Base-by-base conservation (phyloP, 1,140 invertebrate genomes). In the Ladona fulva region DNA sequence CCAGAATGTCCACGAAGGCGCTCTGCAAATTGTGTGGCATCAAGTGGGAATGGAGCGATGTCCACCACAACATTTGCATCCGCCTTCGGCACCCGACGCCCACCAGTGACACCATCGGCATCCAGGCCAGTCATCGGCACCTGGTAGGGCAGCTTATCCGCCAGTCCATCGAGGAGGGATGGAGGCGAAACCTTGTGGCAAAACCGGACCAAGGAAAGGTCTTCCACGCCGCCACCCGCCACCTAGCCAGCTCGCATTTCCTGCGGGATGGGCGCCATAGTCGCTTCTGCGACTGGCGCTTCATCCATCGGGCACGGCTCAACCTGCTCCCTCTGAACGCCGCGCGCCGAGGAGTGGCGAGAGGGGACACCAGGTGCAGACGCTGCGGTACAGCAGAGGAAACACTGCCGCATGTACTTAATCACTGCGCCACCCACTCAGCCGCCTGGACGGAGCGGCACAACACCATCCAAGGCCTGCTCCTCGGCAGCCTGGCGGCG, bases 231-330 rank as follows among this genome's bases (percentile, higher is more conserved):
- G 78, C 80, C 10, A 16, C 74, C 0, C 25, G 74, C 0, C 25
- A 73, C 73, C 42, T 12, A 24, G 42, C 78, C 74, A 77, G 74
- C 42, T 81, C 81, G 77, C 81, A 84, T 77, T 83, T 84, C 75
- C 73, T 83, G 52, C 37, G 79, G 0, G 78, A 24, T 0, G 84
- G 84, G 0, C 77, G 77, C 7, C 82, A 77, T 77, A 83, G 80
- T 19, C 77, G 82, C 16, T 84, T 85, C 75, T 79, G 80, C 6
- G 83, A 85, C 73, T 85, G 84, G n/a, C 81, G 84, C 14, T 85
- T 86, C 78, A 79, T 85, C 3, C 84, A 85, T 76, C 78, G 84
- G 0, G 83, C 84, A 24, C 79, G 80, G 81, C 80, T 86, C 7
- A 80, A 83, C 77, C 79, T 83, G 0, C 59, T 85, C 5, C 84